A percentile compares a stretch with the other conserved stretches of the same genome.
Evolutionary conservation across 2,888 invertebrate species (phyloP).

Genomic region (Drosophila tanythrix): DNA sequence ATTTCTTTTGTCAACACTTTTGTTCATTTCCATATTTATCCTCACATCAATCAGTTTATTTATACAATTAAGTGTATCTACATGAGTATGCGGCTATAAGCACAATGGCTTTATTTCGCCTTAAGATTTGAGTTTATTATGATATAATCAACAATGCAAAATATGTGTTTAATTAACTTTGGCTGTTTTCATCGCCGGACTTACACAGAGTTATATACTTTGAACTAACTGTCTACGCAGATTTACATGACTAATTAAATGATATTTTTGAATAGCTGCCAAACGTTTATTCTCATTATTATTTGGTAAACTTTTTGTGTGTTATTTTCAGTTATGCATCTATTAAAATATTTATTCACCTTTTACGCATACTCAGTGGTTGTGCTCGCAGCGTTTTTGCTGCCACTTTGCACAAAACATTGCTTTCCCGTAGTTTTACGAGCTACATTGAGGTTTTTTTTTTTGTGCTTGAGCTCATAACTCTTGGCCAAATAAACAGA

Average conservation of each 20-base stretch:
- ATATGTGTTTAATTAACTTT: neutral
- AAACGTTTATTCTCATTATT: neutral
- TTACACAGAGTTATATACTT: neutral
- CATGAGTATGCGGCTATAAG: neutral
- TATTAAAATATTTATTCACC: conserved; percentile 1
- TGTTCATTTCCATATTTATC: conserved; percentile 1
- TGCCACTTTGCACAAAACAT: conserved; percentile 1
- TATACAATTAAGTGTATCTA: neutral
- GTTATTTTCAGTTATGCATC: neutral
- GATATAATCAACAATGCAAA: neutral
- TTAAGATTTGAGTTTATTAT: neutral
- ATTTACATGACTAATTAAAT: neutral
- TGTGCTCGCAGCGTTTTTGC: neutral
- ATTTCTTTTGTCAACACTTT: neutral
- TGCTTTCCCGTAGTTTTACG: conserved; percentile 50
- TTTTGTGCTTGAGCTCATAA: conserved; percentile 48
- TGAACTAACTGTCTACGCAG: neutral
- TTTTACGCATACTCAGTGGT: conserved; percentile 31
- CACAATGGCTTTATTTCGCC: neutral
- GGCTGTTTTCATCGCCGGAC: neutral
- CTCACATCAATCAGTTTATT: conserved; percentile 26
- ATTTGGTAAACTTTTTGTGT: neutral
- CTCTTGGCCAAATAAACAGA: conserved; percentile 72
- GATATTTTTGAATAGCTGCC: neutral
- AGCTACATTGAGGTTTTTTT: conserved; percentile 16